phyloP scores from a whole-genome alignment of 2,888 invertebrate species.

The Physocephala rufipes region DNA sequence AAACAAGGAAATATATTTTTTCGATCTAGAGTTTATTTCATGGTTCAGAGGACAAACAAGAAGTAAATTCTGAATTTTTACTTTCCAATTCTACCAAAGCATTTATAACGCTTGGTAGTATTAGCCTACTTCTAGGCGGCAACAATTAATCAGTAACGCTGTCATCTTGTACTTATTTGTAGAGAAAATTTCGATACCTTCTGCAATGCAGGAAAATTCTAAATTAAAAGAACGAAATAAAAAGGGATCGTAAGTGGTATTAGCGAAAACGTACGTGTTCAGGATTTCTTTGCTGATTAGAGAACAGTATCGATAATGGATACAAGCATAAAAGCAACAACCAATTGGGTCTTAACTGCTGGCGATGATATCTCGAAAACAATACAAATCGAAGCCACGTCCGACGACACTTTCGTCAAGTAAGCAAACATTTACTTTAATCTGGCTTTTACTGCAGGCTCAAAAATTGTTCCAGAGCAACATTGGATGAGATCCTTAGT shows the following conservation, averaged over 20 bases:
- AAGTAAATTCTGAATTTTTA: no score
- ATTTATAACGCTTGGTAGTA: no score
- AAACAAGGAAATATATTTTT: no score
- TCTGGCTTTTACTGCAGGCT: not conserved
- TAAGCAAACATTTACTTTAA: slow-evolving; percentile 43
- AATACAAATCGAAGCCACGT: slow-evolving; percentile 48
- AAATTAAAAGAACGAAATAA: no score
- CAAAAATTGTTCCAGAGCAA: slow-evolving; percentile 49
- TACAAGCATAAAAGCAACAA: slow-evolving; percentile 41
- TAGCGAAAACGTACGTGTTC: slow-evolving; percentile 1
- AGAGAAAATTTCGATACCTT: not conserved
- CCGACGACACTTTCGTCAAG: slow-evolving; percentile 57
- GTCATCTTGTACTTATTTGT: no score
- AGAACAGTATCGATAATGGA: slow-evolving; percentile 42
- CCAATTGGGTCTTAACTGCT: slow-evolving; percentile 56
- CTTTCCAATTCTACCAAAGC: no score
- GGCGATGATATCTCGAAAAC: slow-evolving; percentile 51
- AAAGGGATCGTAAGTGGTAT: no score
- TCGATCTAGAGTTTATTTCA: no score
- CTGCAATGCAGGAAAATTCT: no score
- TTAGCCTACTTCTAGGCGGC: no score
- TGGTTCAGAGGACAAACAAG: no score
- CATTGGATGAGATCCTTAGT: slow-evolving; percentile 55
- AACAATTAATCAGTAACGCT: no score
- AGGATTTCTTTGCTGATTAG: not conserved